Evolutionary conservation across 2,888 invertebrate genomes (phyloP).

Genomic region (Lepas anatifera): DNA sequence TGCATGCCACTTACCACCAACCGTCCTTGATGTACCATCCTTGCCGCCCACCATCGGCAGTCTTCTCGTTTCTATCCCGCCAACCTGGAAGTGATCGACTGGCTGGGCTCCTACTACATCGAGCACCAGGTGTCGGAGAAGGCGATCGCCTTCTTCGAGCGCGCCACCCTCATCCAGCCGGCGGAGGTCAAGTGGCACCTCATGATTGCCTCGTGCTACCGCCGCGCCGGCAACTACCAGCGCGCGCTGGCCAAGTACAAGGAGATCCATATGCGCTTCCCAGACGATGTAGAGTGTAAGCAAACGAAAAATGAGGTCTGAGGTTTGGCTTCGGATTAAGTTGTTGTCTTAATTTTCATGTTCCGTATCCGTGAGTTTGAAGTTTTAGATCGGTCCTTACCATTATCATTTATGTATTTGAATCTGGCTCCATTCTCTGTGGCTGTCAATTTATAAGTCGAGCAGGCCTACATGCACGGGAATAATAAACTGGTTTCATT

Average conservation of each 20-base stretch:
- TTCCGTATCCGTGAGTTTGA: too few relatives aligned
- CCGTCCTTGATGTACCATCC: background rate
- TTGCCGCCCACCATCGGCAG: conserved; percentile 37
- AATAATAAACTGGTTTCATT: too few relatives aligned
- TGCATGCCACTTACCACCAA: too few relatives aligned
- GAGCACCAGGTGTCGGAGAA: conserved; percentile 80
- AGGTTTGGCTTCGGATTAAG: too few relatives aligned
- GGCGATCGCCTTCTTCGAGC: conserved; percentile 68
- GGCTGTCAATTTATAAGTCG: too few relatives aligned
- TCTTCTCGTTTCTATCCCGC: conserved; percentile 57
- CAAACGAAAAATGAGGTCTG: too few relatives aligned
- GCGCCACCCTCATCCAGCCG: conserved; percentile 61
- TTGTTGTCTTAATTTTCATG: too few relatives aligned
- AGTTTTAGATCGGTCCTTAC: too few relatives aligned
- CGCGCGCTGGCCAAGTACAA: conserved; percentile 67
- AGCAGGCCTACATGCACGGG: too few relatives aligned
- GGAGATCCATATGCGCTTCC: conserved; percentile 65
- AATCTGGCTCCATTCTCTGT: too few relatives aligned
- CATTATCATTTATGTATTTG: too few relatives aligned
- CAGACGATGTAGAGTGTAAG: conserved; percentile 85
- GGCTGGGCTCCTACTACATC: conserved; percentile 78
- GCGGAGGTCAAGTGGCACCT: conserved; percentile 72
- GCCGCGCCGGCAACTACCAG: conserved; percentile 70
- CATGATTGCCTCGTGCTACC: conserved; percentile 70
- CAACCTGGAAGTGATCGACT: conserved; percentile 65